Base-by-base conservation (phyloP, 2,888 invertebrate species). In the Drosophila dives region DNA sequence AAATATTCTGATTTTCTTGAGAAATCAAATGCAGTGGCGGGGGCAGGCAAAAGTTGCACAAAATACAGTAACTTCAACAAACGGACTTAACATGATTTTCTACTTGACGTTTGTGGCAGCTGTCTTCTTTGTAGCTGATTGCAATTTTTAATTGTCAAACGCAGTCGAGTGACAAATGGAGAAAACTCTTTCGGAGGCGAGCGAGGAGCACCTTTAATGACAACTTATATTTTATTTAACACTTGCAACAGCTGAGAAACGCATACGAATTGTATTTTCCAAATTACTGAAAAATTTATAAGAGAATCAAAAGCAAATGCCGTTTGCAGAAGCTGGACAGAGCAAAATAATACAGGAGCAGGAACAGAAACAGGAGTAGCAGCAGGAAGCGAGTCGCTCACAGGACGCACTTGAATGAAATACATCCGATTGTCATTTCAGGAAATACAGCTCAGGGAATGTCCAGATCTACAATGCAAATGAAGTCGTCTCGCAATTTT, bases 121-220 rank as follows among this genome's bases (percentile, higher is more conserved):
- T 79, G 83, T 65, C 80, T 65, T 42, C 36, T 42, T 65, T 53
- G 65, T 75, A 75, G 75, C 64, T 69, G 75, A 68, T 72, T 79
- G 76, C 87, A 69, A 82, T 88, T 88, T 86, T 88, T 84, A 88
- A 88, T 86, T 86, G 86, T 88, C 84, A 86, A 84, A 74, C 75
- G 78, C 86, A 86, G 76, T 80, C 78, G 70, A 75, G 82, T 86
- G 86, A 86, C 82, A 86, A 86, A 88, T 86, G 63, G 75, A 83
- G 60, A 79, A 72, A 61, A 59, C 72, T 67, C 61, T 61, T 54
- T 59, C 17, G 15, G 40, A 23, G 34, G 53, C 17, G 6, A 38
- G 51, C 34, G 38, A 38, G 63, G 17, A 64, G 51, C 63, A 72
- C 67, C 77, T 80, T 83, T 82, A 86, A 88, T 86, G 88, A 79